Evolutionary conservation across 2,888 invertebrate species (phyloP).

Genomic region (Criorhina ranunculi): DNA sequence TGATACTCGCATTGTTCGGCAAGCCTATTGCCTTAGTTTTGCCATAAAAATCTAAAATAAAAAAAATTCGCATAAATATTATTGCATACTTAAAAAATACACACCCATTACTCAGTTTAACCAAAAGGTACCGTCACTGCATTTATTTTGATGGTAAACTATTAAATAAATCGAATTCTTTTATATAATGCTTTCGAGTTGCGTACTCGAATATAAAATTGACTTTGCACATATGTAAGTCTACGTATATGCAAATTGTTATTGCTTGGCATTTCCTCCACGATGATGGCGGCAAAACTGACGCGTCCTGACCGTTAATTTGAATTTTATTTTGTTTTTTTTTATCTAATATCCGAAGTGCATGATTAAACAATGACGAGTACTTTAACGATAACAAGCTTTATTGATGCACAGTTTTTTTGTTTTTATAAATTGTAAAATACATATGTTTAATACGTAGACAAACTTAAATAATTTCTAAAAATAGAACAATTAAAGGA

Average conservation of each 20-base stretch:
- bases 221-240: conserved; percentile 35
- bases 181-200: background rate
- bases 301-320: conserved; percentile 35
- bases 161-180: conserved; percentile 22
- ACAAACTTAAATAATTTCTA: background rate
- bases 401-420: background rate
- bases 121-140: background rate
- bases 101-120: background rate
- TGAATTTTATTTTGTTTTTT: background rate
- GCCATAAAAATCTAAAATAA: background rate
- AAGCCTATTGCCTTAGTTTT: background rate
- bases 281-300: conserved; percentile 5
- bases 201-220: conserved; percentile 1
- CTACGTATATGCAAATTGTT: conserved; percentile 33
- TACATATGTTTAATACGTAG: background rate
- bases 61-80: background rate
- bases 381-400: conserved; percentile 16
- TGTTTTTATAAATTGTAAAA: background rate
- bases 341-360: conserved; percentile 20
- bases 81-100: background rate
- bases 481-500: conserved; percentile 10
- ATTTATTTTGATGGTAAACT: conserved; percentile 15
- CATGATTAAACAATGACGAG: conserved; percentile 4
- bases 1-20: background rate
- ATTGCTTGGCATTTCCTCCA: conserved; percentile 38